phyloP scores from a whole-genome alignment of 2,888 invertebrate genomes.

The Agonopterix alstromeriana region DNA sequence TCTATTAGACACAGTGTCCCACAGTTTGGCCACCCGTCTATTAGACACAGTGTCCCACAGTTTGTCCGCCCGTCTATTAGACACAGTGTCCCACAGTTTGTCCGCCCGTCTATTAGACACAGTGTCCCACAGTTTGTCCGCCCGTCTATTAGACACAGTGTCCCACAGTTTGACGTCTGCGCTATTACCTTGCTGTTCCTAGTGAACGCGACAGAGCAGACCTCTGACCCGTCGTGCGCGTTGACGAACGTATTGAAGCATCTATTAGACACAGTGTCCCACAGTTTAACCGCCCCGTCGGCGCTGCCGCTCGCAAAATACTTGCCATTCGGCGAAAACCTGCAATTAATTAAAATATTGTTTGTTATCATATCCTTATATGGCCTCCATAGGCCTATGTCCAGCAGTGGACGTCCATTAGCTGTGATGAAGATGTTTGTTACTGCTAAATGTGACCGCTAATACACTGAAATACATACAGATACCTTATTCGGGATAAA shows the following conservation, averaged over 20 bases:
- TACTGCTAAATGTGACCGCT: too few species aligned
- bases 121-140: constrained; percentile 98
- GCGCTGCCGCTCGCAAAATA: constrained; percentile 89
- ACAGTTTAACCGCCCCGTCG: constrained; percentile 96
- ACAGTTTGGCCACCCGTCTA: constrained; percentile 89
- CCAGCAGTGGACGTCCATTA: too few species aligned
- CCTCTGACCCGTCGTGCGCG: constrained; percentile 96
- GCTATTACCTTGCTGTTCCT: constrained; percentile 95
- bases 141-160: constrained; percentile 44
- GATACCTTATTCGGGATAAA: too few species aligned
- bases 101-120: constrained; percentile 83
- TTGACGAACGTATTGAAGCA: constrained; percentile 95
- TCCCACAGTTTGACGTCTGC: constrained; percentile 79
- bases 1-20: constrained; percentile 98
- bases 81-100: neutral
- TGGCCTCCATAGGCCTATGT: too few species aligned
- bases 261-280: constrained; percentile 96
- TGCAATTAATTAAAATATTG: constrained; percentile 11
- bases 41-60: neutral
- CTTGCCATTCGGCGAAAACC: constrained; percentile 70
- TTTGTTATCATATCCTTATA: too few species aligned
- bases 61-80: constrained; percentile 76
- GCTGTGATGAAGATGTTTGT: too few species aligned
- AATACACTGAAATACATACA: too few species aligned
- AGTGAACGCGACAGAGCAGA: constrained; percentile 95